Evolutionary conservation across 2,888 invertebrate species (phyloP).

Genomic region (Rotaria sp.): DNA sequence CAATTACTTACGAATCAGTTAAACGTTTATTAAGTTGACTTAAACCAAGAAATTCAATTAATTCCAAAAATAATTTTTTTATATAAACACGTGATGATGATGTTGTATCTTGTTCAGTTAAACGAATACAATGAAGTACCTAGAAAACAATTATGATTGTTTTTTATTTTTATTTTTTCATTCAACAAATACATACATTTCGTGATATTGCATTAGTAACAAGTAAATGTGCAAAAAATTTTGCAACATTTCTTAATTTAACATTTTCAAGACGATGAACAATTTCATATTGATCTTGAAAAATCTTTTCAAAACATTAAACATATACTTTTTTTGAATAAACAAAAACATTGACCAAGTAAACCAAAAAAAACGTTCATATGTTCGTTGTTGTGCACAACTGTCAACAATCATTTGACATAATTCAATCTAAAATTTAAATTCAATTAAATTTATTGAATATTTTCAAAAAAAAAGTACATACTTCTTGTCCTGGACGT

Average conservation of each 20-base stretch:
- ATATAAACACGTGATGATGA: conserved; percentile 94
- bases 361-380: conserved; percentile 95
- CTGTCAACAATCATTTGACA: conserved; percentile 98
- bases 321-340: conserved; percentile 84
- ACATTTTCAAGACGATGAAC: conserved; percentile 85
- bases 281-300: conserved; percentile 85
- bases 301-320: conserved; percentile 84
- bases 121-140: conserved; percentile 64
- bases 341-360: conserved; percentile 83
- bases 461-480: conserved; percentile 3
- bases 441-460: conserved; percentile 33
- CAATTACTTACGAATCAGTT: conserved; percentile 65
- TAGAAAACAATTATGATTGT: not conserved
- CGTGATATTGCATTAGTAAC: conserved; percentile 93
- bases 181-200: conserved; percentile 59
- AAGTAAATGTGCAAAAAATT: conserved; percentile 88
- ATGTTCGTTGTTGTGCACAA: conserved; percentile 94
- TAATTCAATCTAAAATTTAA: conserved; percentile 63
- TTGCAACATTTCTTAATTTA: conserved; percentile 85
- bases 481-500: conserved; percentile 84
- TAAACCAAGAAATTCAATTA: conserved; percentile 90
- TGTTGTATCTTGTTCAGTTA: conserved; percentile 94
- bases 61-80: conserved; percentile 84
- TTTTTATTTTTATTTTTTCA: not conserved
- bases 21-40: conserved; percentile 79